A percentile compares a stretch with the other conserved stretches of the same genome.
Evolutionary conservation across 2,888 invertebrate genomes (phyloP).

Genomic region (Agonopterix heracliana): DNA sequence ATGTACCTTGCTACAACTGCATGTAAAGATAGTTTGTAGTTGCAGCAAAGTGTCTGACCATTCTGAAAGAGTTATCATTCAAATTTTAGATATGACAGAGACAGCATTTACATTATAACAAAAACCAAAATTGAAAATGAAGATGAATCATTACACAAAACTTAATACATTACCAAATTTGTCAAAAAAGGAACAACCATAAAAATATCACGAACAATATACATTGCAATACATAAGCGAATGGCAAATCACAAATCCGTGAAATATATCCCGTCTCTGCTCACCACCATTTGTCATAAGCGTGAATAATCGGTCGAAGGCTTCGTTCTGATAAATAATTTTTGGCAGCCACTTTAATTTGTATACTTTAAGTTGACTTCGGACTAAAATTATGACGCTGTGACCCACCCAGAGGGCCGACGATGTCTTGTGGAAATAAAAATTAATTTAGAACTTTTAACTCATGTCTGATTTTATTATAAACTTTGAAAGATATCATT

Average conservation of each 20-base stretch:
- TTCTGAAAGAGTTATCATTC: neutral
- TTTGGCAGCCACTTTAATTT: constrained; percentile 51
- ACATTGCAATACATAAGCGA: constrained; percentile 22
- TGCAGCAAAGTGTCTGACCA: no score
- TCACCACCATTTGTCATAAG: constrained; percentile 54
- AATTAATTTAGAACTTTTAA: no score
- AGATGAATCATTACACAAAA: constrained; percentile 4
- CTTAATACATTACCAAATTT: constrained; percentile 14
- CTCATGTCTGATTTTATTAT: no score
- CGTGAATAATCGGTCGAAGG: constrained; percentile 52
- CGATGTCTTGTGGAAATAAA: no score
- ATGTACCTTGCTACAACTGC: no score
- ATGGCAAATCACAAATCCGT: constrained; percentile 56
- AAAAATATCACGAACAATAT: constrained; percentile 22
- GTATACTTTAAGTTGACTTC: constrained; percentile 27
- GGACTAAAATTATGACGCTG: constrained; percentile 25
- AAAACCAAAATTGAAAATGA: constrained; percentile 1
- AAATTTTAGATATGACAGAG: neutral
- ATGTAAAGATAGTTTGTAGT: no score
- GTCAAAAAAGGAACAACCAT: constrained; percentile 11
- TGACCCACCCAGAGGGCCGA: constrained; percentile 28
- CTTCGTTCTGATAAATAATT: constrained; percentile 50
- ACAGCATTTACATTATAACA: neutral
- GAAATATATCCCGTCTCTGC: constrained; percentile 43
- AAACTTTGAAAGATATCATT: no score